Conservation (phyloP, 2,113 vertebrate genomes). For the Lethenteron reissneri region DNA sequence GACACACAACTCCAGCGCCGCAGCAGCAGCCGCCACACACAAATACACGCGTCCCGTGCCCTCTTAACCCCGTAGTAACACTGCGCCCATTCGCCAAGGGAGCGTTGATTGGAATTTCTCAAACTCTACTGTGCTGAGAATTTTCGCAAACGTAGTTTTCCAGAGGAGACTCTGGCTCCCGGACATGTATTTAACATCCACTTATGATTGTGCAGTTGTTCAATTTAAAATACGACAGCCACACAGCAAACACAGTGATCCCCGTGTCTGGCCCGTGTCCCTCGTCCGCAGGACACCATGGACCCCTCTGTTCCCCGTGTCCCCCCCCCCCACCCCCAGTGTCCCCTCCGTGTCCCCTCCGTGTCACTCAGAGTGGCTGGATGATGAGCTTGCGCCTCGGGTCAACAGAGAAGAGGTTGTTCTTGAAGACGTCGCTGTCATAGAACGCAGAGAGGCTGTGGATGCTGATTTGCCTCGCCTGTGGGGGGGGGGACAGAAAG, state of each 20-base stretch:
- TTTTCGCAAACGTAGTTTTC: no score
- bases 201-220: constrained; percentile 15
- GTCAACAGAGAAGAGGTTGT: constrained; percentile 64
- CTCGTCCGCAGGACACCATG: constrained; percentile 5
- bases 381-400: constrained; percentile 59
- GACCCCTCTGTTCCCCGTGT: neutral
- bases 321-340: neutral
- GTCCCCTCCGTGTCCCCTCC: neutral
- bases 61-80: no score
- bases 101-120: no score
- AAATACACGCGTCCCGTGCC: no score
- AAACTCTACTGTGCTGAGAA: no score
- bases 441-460: constrained; percentile 74
- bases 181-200: constrained; percentile 12
- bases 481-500: neutral
- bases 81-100: no score
- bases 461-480: constrained; percentile 94
- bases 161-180: no score
- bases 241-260: constrained; percentile 11
- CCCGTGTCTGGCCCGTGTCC: neutral
- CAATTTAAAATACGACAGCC: constrained; percentile 16
- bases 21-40: no score
- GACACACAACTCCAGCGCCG: no score
- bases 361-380: constrained; percentile 47
- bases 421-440: constrained; percentile 58